Evolutionary conservation across 2,113 vertebrate species (phyloP).

Genomic region (Hassar affinis): DNA sequence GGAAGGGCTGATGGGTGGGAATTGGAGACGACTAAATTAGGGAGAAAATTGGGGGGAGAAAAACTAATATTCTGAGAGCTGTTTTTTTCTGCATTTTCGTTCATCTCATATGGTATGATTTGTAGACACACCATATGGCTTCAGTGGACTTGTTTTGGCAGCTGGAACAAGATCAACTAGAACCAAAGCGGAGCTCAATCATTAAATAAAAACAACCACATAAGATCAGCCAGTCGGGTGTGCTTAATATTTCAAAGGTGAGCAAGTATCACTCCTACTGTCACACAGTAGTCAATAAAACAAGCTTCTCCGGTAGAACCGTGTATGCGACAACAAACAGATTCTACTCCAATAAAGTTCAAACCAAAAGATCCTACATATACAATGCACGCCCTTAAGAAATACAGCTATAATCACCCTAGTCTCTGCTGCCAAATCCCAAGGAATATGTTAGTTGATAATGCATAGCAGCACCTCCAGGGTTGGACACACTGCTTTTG

Average conservation of each 20-base stretch:
- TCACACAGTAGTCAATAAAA: constrained; percentile 5
- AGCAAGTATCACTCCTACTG: not conserved
- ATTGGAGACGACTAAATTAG: no score
- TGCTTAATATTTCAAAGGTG: constrained; percentile 8
- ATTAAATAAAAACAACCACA: constrained; percentile 10
- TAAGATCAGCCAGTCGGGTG: constrained; percentile 27
- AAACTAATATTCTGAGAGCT: not conserved
- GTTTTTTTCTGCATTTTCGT: not conserved
- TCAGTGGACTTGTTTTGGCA: constrained; percentile 32
- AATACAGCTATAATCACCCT: not conserved
- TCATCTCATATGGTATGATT: constrained; percentile 23
- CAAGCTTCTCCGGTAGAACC: not conserved
- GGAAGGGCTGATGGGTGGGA: no score
- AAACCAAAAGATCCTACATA: not conserved
- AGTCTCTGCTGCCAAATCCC: not conserved
- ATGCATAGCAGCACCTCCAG: constrained; percentile 36
- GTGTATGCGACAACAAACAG: not conserved
- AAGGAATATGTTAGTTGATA: constrained; percentile 37
- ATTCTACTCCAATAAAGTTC: not conserved
- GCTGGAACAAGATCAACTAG: constrained; percentile 45
- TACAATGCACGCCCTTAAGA: not conserved
- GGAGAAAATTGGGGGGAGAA: no score
- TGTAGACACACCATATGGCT: constrained; percentile 48
- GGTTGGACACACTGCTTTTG: constrained; percentile 29
- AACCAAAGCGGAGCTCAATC: constrained; percentile 35